Evolutionary conservation across 2,888 invertebrate genomes (phyloP).

Genomic region (Slavum lentiscoides): DNA sequence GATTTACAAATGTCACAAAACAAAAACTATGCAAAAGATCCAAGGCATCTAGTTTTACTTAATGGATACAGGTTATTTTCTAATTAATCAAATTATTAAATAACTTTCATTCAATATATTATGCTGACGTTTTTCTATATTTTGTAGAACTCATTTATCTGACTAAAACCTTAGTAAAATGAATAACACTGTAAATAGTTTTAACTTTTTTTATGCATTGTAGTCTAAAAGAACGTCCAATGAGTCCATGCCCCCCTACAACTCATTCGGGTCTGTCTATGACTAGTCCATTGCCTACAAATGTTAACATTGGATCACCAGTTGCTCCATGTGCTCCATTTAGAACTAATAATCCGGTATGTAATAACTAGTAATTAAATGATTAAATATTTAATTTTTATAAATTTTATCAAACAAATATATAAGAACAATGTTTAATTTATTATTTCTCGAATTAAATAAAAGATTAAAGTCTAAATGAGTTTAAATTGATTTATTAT

Average conservation of each 20-base stretch:
- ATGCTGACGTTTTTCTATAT: not conserved
- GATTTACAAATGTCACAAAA: constrained; percentile 77
- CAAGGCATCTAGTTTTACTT: constrained; percentile 76
- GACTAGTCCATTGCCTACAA: constrained; percentile 64
- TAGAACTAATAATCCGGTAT: constrained; percentile 53
- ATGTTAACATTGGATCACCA: constrained; percentile 59
- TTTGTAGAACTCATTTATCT: not conserved
- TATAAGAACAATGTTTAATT: not conserved
- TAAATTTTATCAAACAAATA: not conserved
- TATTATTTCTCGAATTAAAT: not conserved
- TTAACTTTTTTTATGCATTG: constrained; percentile 51
- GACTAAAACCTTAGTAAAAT: too few species aligned
- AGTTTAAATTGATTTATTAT: not conserved
- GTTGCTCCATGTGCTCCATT: constrained; percentile 53
- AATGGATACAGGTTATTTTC: constrained; percentile 70
- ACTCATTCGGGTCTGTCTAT: constrained; percentile 61
- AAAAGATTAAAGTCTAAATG: not conserved
- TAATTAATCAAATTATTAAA: constrained; percentile 22
- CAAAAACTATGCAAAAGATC: constrained; percentile 90
- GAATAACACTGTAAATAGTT: too few species aligned
- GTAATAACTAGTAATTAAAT: constrained; percentile 2
- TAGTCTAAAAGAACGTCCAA: constrained; percentile 70
- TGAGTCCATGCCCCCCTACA: constrained; percentile 64
- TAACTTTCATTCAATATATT: not conserved
- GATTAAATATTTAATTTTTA: not conserved